Conservation (phyloP, 1,140 invertebrate genomes). For the Cydia pomonella region DNA sequence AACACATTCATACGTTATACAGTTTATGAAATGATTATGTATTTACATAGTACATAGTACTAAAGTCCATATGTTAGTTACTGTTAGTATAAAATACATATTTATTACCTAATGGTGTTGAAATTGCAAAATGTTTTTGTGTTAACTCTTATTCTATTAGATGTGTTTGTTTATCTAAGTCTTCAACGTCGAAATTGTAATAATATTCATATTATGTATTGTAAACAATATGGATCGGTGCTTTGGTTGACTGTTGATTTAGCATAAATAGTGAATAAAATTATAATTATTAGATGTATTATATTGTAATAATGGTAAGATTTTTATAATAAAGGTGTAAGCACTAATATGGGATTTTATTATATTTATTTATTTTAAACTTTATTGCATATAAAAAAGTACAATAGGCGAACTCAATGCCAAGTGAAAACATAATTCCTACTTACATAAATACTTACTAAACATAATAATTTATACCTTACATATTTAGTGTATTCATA, state of each 20-base stretch:
- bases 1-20: slow-evolving; percentile 27
- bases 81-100: slow-evolving; percentile 6
- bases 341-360: neutral
- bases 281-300: slow-evolving; percentile 32
- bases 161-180: neutral
- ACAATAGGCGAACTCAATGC: too few relatives aligned
- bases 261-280: slow-evolving; percentile 37
- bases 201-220: slow-evolving; percentile 26
- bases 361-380: too few relatives aligned
- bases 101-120: neutral
- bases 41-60: slow-evolving; percentile 30
- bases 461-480: too few relatives aligned
- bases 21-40: slow-evolving; percentile 16
- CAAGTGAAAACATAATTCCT: too few relatives aligned
- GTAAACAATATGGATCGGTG: slow-evolving; percentile 58
- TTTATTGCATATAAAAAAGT: too few relatives aligned
- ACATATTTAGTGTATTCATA: too few relatives aligned
- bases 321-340: slow-evolving; percentile 45
- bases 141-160: slow-evolving; percentile 5
- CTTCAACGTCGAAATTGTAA: slow-evolving; percentile 18
- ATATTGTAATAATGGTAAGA: slow-evolving; percentile 40
- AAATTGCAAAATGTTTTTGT: neutral
- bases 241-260: slow-evolving; percentile 67
- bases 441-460: too few relatives aligned
- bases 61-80: slow-evolving; percentile 18